Evolutionary conservation across 2,113 vertebrate species (phyloP).

Genomic region (Dasypus novemcinctus): DNA sequence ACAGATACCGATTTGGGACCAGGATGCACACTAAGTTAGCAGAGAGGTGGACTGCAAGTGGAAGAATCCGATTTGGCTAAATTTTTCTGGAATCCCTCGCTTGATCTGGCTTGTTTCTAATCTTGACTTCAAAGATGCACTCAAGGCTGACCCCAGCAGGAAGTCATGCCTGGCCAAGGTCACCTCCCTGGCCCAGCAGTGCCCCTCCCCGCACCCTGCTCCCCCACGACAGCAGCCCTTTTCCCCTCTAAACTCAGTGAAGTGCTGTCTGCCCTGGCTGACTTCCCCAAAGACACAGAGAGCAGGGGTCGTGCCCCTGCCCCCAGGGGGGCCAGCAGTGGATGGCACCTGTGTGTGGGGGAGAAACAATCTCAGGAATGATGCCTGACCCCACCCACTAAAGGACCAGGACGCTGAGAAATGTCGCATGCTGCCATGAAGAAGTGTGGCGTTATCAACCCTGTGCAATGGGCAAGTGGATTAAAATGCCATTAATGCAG

Average conservation of each 20-base stretch:
- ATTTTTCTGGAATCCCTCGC: background rate
- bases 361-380: background rate
- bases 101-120: background rate
- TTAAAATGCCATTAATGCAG: conserved; percentile 85
- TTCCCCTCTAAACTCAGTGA: background rate
- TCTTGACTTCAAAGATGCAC: background rate
- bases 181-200: too few relatives aligned
- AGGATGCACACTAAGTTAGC: background rate
- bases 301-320: background rate
- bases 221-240: too few relatives aligned
- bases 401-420: conserved; percentile 70
- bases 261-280: background rate
- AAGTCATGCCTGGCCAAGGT: background rate
- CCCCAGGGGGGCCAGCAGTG: background rate
- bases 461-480: conserved; percentile 76
- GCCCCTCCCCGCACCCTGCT: background rate
- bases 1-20: background rate
- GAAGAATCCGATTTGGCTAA: background rate
- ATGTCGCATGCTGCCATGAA: conserved; percentile 68
- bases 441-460: conserved; percentile 76
- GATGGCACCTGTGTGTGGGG: background rate
- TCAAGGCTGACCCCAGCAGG: background rate
- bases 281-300: background rate
- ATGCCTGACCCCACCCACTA: conserved; percentile 46
- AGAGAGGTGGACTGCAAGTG: background rate